These are phyloP conservation scores for Andrena praecox DNA, from an alignment of 2,888 invertebrate genomes.

Conservation along the genomic window DNA sequence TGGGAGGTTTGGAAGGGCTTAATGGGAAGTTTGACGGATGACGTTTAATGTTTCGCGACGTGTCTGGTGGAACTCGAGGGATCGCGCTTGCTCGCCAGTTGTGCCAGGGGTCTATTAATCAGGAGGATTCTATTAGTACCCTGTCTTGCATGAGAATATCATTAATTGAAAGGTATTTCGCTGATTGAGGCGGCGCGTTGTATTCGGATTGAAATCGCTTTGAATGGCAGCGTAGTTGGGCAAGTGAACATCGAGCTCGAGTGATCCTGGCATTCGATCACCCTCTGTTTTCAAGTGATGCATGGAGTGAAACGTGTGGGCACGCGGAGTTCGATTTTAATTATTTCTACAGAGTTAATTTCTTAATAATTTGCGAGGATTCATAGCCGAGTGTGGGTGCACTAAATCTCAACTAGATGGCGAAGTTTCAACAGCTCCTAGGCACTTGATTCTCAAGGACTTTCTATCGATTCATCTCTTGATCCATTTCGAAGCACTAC, in stretches of 20 bases:
- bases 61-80: constrained; percentile 13
- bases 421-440: too few species aligned
- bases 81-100: neutral
- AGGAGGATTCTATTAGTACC: constrained; percentile 3
- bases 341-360: too few species aligned
- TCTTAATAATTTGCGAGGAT: too few species aligned
- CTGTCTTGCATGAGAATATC: neutral
- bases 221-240: neutral
- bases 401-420: too few species aligned
- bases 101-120: neutral
- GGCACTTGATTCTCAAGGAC: too few species aligned
- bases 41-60: constrained; percentile 17
- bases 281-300: neutral
- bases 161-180: constrained; percentile 4
- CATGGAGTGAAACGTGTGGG: neutral
- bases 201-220: neutral
- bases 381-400: too few species aligned
- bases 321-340: neutral
- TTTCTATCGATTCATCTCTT: too few species aligned
- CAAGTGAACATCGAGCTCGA: neutral
- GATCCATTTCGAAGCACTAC: too few species aligned
- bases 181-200: neutral
- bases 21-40: constrained; percentile 28
- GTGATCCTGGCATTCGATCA: neutral
- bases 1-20: neutral